Evolutionary conservation across 2,888 invertebrate species (phyloP), one percentile per base, ranked within the genome.

Genomic region (Hybos culiciformis): DNA sequence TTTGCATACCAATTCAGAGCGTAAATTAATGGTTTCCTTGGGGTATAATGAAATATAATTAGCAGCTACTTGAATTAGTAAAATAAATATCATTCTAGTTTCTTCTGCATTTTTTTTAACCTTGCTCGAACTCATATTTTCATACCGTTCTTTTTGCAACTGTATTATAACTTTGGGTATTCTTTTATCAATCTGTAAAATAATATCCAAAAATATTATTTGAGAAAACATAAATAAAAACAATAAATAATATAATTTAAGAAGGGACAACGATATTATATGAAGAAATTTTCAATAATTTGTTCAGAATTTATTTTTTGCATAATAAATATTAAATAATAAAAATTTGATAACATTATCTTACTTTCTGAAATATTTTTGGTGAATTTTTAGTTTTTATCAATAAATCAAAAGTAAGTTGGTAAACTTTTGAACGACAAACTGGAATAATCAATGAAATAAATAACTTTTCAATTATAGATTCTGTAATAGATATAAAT

Each of bases 371-470:
- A 48, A 80, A 74, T 17, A 77, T 71, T 26, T 71, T 71, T 0
- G 71, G 70, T 4, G 72, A 73, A 39, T 78, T 73, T 38, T 78
- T 72, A 48, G 74, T 66, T 1, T 74, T 73, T 1, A 74, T 71
- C 12, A 84, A 57, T 56, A 83, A 73, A 48, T 77, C 71, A 49
- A 77, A 71, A 5, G 80, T 73, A 32, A 81, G 74, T 3, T 75
- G 72, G 2, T 76, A 73, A 1, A 75, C 70, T 31, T 71, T 70
- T 4, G 71, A 70, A 3, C 79, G 68, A 4, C 70, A 56, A 4
- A 70, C 65, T 0, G 77, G 75, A 33, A 76, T 54, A 21, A 72
- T 62, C 44, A 83, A 57, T 1, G 73, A 66, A 6, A 61, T 53
- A 51, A 80, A 78, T 42, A 83, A 63, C 1, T 62, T 59, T n/a